Percentiles rank a stretch among this genome's conserved stretches.
Conservation (phyloP, 23 tunicate genomes). For the Halocynthia roretzi region DNA sequence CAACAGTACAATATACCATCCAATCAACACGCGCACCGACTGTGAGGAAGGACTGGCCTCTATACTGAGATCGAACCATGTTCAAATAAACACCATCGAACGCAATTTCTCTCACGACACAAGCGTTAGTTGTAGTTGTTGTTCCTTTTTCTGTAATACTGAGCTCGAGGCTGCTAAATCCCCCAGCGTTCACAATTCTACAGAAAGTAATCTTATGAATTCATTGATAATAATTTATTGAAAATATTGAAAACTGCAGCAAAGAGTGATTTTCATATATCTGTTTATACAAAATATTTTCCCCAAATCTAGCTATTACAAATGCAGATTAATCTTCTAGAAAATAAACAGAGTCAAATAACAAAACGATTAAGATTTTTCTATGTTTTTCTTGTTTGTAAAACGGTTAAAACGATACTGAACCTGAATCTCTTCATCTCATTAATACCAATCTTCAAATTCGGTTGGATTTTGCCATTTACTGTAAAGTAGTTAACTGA, state of each 20-base stretch:
- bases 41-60: neutral
- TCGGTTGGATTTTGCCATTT: neutral
- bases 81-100: constrained; percentile 8
- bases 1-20: neutral
- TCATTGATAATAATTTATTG: neutral
- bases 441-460: neutral
- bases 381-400: too few relatives aligned
- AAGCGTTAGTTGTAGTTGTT: neutral
- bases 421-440: constrained; percentile 2
- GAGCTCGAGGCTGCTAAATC: neutral
- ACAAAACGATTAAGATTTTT: too few relatives aligned
- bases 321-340: too few relatives aligned
- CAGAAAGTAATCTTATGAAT: neutral
- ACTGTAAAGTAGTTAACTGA: neutral
- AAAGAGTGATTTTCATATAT: too few relatives aligned
- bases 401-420: too few relatives aligned
- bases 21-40: neutral
- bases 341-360: too few relatives aligned
- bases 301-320: too few relatives aligned
- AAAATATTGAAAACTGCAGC: too few relatives aligned
- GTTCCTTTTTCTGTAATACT: constrained; percentile 11
- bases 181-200: constrained; percentile 3
- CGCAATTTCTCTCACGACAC: constrained; percentile 4
- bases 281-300: too few relatives aligned
- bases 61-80: neutral